These are phyloP conservation scores for Oryzias curvinotus DNA, from an alignment of 2,113 vertebrate genomes.

Conservation along the genomic window DNA sequence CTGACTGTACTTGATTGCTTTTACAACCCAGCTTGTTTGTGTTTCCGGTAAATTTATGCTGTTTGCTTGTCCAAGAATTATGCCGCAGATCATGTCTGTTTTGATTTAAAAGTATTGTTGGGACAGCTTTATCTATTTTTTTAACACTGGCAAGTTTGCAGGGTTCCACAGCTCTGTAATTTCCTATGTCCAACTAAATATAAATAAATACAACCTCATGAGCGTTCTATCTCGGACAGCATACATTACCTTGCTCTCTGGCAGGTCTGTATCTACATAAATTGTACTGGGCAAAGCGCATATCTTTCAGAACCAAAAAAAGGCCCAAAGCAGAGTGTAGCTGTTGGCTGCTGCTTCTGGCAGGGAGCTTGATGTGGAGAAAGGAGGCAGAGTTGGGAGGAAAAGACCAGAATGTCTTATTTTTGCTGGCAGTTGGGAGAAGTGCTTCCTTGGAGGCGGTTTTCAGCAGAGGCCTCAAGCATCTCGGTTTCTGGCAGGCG, in stretches of 20 bases:
- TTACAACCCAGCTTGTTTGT: conserved; percentile 6
- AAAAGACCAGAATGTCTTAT: conserved; percentile 69
- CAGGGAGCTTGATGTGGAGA: conserved; percentile 41
- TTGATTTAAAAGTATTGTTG: conserved; percentile 7
- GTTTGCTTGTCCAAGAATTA: conserved; percentile 2
- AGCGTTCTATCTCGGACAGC: conserved; percentile 22
- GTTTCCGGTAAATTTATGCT: not conserved
- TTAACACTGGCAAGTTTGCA: conserved; percentile 8
- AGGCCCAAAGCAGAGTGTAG: conserved; percentile 61
- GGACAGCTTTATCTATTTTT: conserved; percentile 3
- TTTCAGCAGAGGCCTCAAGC: conserved; percentile 70
- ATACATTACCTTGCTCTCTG: conserved; percentile 28
- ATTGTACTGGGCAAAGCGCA: conserved; percentile 46
- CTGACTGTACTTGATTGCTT: no score
- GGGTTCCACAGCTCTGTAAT: conserved; percentile 28
- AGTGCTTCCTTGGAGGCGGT: conserved; percentile 74
- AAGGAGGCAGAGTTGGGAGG: conserved; percentile 18
- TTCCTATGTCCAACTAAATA: conserved; percentile 31
- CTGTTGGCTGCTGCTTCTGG: conserved; percentile 71
- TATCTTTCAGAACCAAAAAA: conserved; percentile 41
- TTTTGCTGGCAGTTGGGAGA: conserved; percentile 76
- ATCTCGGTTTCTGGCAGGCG: conserved; percentile 74
- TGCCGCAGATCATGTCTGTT: not conserved
- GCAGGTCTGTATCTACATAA: conserved; percentile 21
- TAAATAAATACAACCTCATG: conserved; percentile 42